A percentile compares a stretch with the other conserved stretches of the same genome.
phyloP scores from a whole-genome alignment of 2,797 vertebrate genomes.

The Rhadinocentrus ornatus region DNA sequence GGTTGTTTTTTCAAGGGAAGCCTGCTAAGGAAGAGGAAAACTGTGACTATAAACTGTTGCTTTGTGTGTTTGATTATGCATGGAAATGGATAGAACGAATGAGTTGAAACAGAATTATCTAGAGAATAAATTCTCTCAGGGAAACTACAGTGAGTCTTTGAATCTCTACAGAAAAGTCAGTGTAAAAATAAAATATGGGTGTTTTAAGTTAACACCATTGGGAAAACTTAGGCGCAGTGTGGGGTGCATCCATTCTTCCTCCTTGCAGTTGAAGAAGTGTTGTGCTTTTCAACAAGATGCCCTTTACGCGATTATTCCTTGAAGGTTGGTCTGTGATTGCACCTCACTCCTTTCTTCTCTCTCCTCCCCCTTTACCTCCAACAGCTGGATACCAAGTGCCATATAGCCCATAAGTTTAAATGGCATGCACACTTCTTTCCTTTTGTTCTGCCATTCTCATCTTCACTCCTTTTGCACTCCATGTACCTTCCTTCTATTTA shows the following conservation, averaged over 20 bases:
- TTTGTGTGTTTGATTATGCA: background rate
- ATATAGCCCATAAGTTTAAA: constrained; percentile 40
- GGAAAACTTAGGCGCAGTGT: constrained; percentile 11
- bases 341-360: constrained; percentile 33
- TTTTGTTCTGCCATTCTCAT: constrained; percentile 51
- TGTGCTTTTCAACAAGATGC: constrained; percentile 59
- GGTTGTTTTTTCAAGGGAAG: background rate
- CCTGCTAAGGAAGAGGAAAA: constrained; percentile 19
- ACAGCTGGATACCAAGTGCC: constrained; percentile 39
- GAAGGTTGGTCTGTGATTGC: constrained; percentile 68
- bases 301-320: constrained; percentile 66
- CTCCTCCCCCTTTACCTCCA: constrained; percentile 14
- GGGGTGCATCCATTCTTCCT: constrained; percentile 23
- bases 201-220: background rate
- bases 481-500: constrained; percentile 36
- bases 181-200: constrained; percentile 3
- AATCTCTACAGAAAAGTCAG: background rate
- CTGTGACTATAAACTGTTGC: background rate
- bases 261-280: constrained; percentile 28
- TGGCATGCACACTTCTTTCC: constrained; percentile 51
- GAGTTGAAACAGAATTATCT: background rate
- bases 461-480: constrained; percentile 44
- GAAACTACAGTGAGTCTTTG: background rate
- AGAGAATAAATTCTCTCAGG: background rate
- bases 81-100: constrained; percentile 8